Conservation (phyloP, 1,140 invertebrate genomes). For the Scaptomyza hsui region DNA sequence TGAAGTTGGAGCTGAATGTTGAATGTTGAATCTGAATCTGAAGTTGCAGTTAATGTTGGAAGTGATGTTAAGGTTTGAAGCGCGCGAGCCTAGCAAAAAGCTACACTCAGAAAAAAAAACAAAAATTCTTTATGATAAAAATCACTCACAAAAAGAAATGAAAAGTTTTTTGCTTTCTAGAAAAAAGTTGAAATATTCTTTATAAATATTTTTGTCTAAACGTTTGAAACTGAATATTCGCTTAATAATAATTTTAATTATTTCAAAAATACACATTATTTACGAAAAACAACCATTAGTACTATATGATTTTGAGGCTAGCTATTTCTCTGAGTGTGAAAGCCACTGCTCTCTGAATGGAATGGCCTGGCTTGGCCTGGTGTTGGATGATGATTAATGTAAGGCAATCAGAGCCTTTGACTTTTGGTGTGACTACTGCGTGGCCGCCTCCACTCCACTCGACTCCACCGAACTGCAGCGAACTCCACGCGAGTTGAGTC, state of each 20-base stretch:
- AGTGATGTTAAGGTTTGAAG: conserved; percentile 40
- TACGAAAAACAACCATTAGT: too few relatives aligned
- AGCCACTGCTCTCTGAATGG: not conserved
- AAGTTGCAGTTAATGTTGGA: conserved; percentile 42
- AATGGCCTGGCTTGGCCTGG: not conserved
- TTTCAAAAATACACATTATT: too few relatives aligned
- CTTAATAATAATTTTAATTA: too few relatives aligned
- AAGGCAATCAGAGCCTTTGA: conserved; percentile 67
- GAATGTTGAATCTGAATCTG: conserved; percentile 1
- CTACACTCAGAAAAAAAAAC: not conserved
- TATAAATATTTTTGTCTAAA: too few relatives aligned
- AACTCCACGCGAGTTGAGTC: not conserved
- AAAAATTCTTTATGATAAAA: too few relatives aligned
- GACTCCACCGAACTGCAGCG: conserved; percentile 39
- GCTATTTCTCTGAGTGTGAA: not conserved
- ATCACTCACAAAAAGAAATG: too few relatives aligned
- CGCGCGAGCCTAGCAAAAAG: conserved; percentile 50
- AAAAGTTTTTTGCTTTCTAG: too few relatives aligned
- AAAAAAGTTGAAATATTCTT: too few relatives aligned
- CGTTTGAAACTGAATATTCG: too few relatives aligned
- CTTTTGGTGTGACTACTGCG: conserved; percentile 62
- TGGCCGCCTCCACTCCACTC: conserved; percentile 61
- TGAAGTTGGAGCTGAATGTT: too few relatives aligned
- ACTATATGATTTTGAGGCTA: too few relatives aligned
- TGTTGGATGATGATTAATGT: conserved; percentile 40